Base-by-base conservation (phyloP, 2,113 vertebrate genomes). In the Corythornis cristatus region DNA sequence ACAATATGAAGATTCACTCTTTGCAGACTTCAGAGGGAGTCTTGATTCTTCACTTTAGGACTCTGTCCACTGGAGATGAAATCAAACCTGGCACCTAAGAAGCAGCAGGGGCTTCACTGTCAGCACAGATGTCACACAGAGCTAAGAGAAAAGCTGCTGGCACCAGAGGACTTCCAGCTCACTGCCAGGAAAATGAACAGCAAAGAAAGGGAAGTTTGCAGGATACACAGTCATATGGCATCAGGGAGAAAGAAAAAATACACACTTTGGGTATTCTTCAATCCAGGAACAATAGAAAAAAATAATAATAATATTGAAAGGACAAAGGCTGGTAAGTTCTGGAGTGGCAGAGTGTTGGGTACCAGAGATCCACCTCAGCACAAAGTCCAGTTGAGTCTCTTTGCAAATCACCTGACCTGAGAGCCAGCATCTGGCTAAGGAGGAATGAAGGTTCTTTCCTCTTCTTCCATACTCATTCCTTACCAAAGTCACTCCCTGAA, bases 381-480 rank as follows among this genome's bases (percentile, higher is more conserved):
- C 35, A 37, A 73, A 94, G 77, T 82, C 86, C 96, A 20, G 4
- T 14, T 3, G 11, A 76, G 50, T 54, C 76, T 94, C 95, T 95
- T 77, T 73, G 93, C 72, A 87, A 88, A 93, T 79, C 45, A 45
- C 94, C 79, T 15, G 86, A 96, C 96, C 97, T 96, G 97, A 97
- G 96, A 95, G 93, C 76, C 96, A 92, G 86, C 90, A 88, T 90
- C 94, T 90, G 78, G 85, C 29, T 60, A 65, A 67, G 64, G 33
- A 51, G 89, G 35, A 60, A 40, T 5, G 86, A 58, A 64, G 79
- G 46, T 86, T 8, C 61, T 65, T 91, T 96, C 95, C 96, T 96
- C 92, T 96, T 97, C 92, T 96, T 97, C 92, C 94, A 86, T 77
- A 95, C 93, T 94, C 92, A 83, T 57, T 77, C 84, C 95, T 97